phyloP scores from a whole-genome alignment of 2,797 vertebrate species.

The Pipistrellus pygmaeus region DNA sequence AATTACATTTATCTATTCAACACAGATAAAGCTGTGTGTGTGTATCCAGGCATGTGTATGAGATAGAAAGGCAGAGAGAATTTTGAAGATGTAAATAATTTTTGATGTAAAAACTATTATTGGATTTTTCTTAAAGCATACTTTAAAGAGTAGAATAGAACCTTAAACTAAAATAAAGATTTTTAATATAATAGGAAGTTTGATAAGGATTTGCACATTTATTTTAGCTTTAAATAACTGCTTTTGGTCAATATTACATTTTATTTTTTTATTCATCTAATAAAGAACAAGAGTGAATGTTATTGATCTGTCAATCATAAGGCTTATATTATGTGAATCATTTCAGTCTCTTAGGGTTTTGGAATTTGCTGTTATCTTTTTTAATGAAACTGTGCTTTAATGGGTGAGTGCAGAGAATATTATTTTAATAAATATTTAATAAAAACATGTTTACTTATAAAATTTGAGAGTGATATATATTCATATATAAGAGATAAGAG shows the following conservation, averaged over 20 bases:
- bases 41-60: no score
- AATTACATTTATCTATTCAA: neutral
- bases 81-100: neutral
- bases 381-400: slow-evolving; percentile 82
- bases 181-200: neutral
- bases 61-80: neutral
- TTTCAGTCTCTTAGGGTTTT: slow-evolving; percentile 8
- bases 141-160: neutral
- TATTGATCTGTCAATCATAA: slow-evolving; percentile 58
- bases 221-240: slow-evolving; percentile 26
- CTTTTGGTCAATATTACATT: neutral
- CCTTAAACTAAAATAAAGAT: neutral
- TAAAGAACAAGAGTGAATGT: neutral
- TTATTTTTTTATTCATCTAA: slow-evolving; percentile 60
- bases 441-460: slow-evolving; percentile 88
- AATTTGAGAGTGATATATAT: slow-evolving; percentile 83
- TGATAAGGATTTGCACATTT: neutral
- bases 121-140: neutral
- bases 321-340: slow-evolving; percentile 35
- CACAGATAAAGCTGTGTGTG: neutral
- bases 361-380: slow-evolving; percentile 62
- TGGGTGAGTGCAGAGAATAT: slow-evolving; percentile 84
- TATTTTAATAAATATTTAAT: slow-evolving; percentile 92
- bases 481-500: slow-evolving; percentile 86
- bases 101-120: neutral